Evolutionary conservation across 2,888 invertebrate species (phyloP).

Genomic region (Nomada flava): DNA sequence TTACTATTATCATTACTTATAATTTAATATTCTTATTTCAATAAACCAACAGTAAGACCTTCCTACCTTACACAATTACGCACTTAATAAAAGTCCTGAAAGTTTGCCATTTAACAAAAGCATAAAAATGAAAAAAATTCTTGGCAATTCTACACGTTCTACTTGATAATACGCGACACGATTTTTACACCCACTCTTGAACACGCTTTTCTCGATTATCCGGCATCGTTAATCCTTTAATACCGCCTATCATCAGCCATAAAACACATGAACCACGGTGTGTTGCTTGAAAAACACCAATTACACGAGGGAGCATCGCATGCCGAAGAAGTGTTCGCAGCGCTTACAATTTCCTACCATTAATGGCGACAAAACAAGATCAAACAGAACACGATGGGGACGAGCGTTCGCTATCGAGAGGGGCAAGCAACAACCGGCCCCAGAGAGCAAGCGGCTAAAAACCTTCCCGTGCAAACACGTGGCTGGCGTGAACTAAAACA

Average conservation of each 20-base stretch:
- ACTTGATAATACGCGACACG: too few species aligned
- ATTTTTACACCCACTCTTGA: not conserved
- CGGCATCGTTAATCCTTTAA: too few species aligned
- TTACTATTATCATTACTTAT: too few species aligned
- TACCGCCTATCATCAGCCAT: not conserved
- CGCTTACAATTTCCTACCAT: constrained; percentile 4
- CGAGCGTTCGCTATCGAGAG: not conserved
- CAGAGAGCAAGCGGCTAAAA: constrained; percentile 5
- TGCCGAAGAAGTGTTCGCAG: not conserved
- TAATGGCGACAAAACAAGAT: constrained; percentile 15
- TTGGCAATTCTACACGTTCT: too few species aligned
- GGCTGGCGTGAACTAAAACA: constrained; percentile 43
- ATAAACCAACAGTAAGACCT: too few species aligned
- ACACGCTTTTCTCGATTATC: not conserved
- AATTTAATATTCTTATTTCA: too few species aligned
- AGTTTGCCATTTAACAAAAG: too few species aligned
- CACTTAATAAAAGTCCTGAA: too few species aligned
- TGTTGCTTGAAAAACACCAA: not conserved
- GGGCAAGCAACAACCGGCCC: not conserved
- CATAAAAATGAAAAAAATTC: too few species aligned
- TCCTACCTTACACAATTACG: too few species aligned
- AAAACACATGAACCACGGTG: constrained; percentile 9
- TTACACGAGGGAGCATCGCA: not conserved
- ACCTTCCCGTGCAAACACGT: constrained; percentile 24
- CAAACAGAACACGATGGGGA: not conserved